Percentiles rank a stretch among this genome's conserved stretches.
Conservation (phyloP, 2,888 invertebrate species). For the Caenorhabditis becei region DNA sequence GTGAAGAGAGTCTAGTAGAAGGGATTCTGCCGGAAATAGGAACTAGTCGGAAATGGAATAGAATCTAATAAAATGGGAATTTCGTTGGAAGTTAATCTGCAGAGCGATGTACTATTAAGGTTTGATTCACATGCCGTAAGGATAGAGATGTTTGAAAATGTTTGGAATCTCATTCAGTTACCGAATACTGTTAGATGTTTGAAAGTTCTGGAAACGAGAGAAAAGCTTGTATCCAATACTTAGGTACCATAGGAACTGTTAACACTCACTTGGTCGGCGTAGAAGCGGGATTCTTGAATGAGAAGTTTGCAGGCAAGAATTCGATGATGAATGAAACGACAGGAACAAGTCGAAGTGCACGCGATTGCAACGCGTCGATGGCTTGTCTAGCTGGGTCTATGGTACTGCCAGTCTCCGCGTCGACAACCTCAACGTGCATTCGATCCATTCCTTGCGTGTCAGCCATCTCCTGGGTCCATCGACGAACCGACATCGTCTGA, state of each 20-base stretch:
- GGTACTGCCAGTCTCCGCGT: slow-evolving; percentile 78
- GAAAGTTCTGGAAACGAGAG: slow-evolving; percentile 19
- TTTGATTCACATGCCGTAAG: slow-evolving; percentile 35
- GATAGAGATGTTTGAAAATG: not conserved
- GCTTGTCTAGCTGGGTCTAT: slow-evolving; percentile 80
- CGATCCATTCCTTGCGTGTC: slow-evolving; percentile 75
- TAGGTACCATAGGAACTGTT: not conserved
- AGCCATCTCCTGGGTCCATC: slow-evolving; percentile 77
- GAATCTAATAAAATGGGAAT: not conserved
- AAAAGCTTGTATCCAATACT: not conserved
- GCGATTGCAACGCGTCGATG: slow-evolving; percentile 79
- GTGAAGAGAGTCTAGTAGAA: slow-evolving; percentile 22
- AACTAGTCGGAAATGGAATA: slow-evolving; percentile 9
- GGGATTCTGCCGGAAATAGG: slow-evolving; percentile 23
- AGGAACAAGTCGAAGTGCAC: slow-evolving; percentile 77
- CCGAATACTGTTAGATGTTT: slow-evolving; percentile 1
- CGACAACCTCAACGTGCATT: slow-evolving; percentile 76
- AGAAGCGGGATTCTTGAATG: slow-evolving; percentile 72
- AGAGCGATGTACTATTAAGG: slow-evolving; percentile 31
- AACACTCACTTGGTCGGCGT: slow-evolving; percentile 66
- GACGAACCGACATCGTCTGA: slow-evolving; percentile 75
- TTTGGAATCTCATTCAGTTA: slow-evolving; percentile 7
- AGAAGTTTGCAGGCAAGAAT: slow-evolving; percentile 75
- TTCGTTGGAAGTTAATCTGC: slow-evolving; percentile 28
- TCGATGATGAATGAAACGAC: slow-evolving; percentile 79